phyloP scores from a whole-genome alignment of 2,797 vertebrate species.

The Caiman crocodilus region DNA sequence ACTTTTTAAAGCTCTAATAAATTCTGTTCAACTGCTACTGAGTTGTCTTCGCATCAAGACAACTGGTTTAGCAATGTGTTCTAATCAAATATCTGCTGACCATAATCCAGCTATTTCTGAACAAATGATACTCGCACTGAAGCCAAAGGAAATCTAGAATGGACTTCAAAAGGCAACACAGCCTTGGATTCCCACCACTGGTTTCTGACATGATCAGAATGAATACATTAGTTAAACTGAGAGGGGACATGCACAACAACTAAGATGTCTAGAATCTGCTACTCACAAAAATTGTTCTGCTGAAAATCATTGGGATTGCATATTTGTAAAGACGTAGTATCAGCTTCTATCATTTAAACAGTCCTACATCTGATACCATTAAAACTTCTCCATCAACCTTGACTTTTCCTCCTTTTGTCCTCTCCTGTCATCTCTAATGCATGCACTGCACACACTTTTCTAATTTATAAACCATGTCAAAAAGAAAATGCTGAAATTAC shows the following conservation, averaged over 20 bases:
- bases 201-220: neutral
- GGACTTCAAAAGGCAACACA: neutral
- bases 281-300: neutral
- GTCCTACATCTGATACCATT: neutral
- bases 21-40: neutral
- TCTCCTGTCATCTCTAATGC: neutral
- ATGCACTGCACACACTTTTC: neutral
- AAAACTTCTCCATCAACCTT: neutral
- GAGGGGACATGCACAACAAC: neutral
- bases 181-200: neutral
- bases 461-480: neutral
- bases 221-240: neutral
- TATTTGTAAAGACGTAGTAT: neutral
- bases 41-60: neutral
- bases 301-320: neutral
- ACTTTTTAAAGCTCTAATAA: neutral
- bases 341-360: neutral
- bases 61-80: neutral
- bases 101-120: neutral
- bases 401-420: neutral
- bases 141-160: neutral
- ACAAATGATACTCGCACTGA: neutral
- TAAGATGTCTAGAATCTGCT: neutral
- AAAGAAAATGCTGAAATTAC: neutral
- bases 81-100: neutral